Conservation (phyloP, 2,888 invertebrate species). For the Melinaea menophilus region DNA sequence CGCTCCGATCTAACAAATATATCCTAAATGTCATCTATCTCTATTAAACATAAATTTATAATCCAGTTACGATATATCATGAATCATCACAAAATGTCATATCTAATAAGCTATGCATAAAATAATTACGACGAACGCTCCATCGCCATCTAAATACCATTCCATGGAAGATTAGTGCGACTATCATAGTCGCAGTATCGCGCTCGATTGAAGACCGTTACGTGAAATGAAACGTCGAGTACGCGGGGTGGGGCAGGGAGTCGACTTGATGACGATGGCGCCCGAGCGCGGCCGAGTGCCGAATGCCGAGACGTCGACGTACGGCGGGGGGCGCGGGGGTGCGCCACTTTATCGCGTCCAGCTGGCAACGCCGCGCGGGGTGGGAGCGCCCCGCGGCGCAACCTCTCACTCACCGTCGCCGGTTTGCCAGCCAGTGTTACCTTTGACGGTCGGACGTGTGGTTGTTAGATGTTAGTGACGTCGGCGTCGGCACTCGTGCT, state of each 20-base stretch:
- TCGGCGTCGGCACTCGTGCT: slow-evolving; percentile 74
- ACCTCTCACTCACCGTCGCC: slow-evolving; percentile 80
- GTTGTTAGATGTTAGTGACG: slow-evolving; percentile 75
- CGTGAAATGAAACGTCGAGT: slow-evolving; percentile 76
- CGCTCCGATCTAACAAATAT: slow-evolving; percentile 48
- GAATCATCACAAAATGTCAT: too few relatives aligned
- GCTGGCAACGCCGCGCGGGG: slow-evolving; percentile 77
- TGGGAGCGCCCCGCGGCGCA: slow-evolving; percentile 75
- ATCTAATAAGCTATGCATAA: neutral
- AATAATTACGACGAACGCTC: slow-evolving; percentile 8
- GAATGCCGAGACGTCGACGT: slow-evolving; percentile 72
- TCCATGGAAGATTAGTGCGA: slow-evolving; percentile 57
- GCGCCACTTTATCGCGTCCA: slow-evolving; percentile 76
- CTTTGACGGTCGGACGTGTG: slow-evolving; percentile 77
- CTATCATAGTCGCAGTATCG: slow-evolving; percentile 70
- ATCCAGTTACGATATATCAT: too few relatives aligned
- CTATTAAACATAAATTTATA: too few relatives aligned
- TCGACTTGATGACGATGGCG: slow-evolving; percentile 66
- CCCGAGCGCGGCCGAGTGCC: slow-evolving; percentile 69
- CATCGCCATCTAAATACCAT: slow-evolving; percentile 38
- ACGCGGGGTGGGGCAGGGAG: slow-evolving; percentile 69
- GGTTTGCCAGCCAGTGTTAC: slow-evolving; percentile 79
- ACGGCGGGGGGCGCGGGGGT: slow-evolving; percentile 73
- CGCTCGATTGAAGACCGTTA: slow-evolving; percentile 78
- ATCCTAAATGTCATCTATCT: neutral